Base-by-base conservation (phyloP, 2,113 vertebrate genomes). In the Thamnaconus septentrionalis region DNA sequence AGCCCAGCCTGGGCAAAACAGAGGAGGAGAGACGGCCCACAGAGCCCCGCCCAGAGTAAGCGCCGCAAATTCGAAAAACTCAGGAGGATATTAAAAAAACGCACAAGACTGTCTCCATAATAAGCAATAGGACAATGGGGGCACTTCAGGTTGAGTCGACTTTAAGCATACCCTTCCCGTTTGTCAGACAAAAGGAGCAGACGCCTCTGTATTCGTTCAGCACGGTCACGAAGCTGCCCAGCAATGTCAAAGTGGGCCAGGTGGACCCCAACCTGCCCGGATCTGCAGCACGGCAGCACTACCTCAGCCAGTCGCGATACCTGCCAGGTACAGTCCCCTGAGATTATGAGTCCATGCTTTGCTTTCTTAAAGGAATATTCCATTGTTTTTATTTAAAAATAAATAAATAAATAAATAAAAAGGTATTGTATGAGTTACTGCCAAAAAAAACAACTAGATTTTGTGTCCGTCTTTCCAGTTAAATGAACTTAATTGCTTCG, bases 301-400 rank as follows among this genome's bases (percentile, higher is more conserved):
- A 98, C 77, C 87, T 98, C 77, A 94, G 90, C 75, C 97, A 98
- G 64, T 96, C 97, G 50, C 91, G 97, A 76, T 98, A 99, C 12
- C 83, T 98, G 54, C 96, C 97, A 73, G 97, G 97, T 98, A 31
- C 89, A 89, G 90, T 51, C 43, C 5, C 4, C 46, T 11, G 48
- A 8, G 10, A 11, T 48, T n/a, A 50, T 10, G 9, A n/a, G 48
- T 50, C 48, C 1, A 31, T 8, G 48, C 48, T 50, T 7, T n/a
- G n/a, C 10, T 50, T 10, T 5, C 48, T 50, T 4, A 50, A 3
- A 10, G 48, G 3, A 50, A 11, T 9, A 5, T 50, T 48, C 47
- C 11, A 9, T 48, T 3, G 8, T 8, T 48, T 4, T 9, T 48
- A 50, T 5, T 5, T 5, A 50, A 50, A 5, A 50, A 11, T 10